Evolutionary conservation across 2,797 vertebrate species (phyloP), one percentile per base, ranked within the genome.

Genomic region (Rhabdomys pumilio): DNA sequence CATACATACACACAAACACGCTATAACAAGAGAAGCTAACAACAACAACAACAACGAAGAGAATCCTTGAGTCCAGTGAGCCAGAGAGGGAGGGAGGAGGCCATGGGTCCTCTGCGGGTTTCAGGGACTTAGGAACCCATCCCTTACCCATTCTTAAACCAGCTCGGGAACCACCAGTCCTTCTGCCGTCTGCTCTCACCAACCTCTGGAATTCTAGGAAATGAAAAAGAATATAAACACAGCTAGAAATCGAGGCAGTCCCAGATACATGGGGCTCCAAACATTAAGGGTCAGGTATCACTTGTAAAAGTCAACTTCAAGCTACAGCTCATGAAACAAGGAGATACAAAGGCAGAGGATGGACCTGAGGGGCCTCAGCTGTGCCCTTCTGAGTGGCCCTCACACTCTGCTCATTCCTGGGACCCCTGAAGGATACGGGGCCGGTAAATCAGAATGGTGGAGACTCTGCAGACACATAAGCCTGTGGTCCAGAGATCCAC

Each of bases 131-230:
- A 69, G 24, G 53, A 38, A 47, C 0, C 0, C 3, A 34, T 17
- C 1, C 29, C 98, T 97, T 98, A 97, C 98, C 98, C 93, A 96
- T 97, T 86, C 63, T 96, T 92, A 85, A 97, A 81, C 97, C 98
- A 94, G 57, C 73, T 93, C 0, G 93, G 77, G 96, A 98, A 96
- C 97, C 95, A 97, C 85, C 91, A 96, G 80, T 93, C 61, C 34
- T 83, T 93, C 88, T 89, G 97, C 75, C 67, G 87, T 86, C 93
- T 97, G 93, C 84, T 75, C 79, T 85, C 92, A 77, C 72, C 94
- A 76, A 79, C 41, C 47, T 95, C 97, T 88, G 92, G 69, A 69
- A 76, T 97, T 96, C 96, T 97, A 95, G 76, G 89, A 96, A 96
- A 94, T 55, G 24, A 87, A 90, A 92, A 81, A 95, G 44, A 88